A percentile compares a stretch with the other conserved stretches of the same genome.
Evolutionary conservation across 2,888 invertebrate genomes (phyloP).

Genomic region (Nematopogon swammerdamellus): DNA sequence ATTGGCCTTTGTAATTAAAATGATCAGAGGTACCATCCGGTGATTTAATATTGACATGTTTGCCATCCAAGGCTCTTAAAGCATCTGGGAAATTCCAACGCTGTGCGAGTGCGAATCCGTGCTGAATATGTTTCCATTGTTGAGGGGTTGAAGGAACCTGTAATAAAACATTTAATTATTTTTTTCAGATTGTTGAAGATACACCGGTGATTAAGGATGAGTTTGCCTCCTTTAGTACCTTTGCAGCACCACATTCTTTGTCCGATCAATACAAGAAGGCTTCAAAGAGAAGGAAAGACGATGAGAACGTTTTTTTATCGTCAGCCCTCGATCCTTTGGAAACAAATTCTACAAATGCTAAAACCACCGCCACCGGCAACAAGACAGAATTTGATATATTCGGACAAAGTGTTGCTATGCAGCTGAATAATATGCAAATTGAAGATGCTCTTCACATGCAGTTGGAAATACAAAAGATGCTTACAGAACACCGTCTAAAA

Average conservation of each 20-base stretch:
- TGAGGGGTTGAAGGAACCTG: not conserved
- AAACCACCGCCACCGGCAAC: not conserved
- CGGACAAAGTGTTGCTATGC: not conserved
- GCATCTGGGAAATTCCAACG: not conserved
- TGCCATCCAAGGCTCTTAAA: too few species aligned
- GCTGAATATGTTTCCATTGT: not conserved
- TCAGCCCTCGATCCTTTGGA: not conserved
- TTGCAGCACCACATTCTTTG: not conserved
- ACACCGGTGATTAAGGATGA: not conserved
- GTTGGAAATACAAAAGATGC: not conserved
- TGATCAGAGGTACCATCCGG: too few species aligned
- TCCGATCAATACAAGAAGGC: not conserved
- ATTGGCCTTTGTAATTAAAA: too few species aligned
- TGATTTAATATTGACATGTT: too few species aligned
- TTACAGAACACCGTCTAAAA: not conserved
- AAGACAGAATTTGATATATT: slow-evolving; percentile 1
- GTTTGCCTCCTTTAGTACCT: not conserved
- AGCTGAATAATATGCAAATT: slow-evolving; percentile 1
- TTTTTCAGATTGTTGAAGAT: not conserved
- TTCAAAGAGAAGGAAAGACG: not conserved
- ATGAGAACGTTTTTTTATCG: not conserved
- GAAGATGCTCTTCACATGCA: not conserved
- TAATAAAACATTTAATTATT: not conserved
- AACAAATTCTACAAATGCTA: not conserved
- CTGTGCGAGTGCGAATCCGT: not conserved